Evolutionary conservation across 2,888 invertebrate genomes (phyloP).

Genomic region (Zelleria hepariella): DNA sequence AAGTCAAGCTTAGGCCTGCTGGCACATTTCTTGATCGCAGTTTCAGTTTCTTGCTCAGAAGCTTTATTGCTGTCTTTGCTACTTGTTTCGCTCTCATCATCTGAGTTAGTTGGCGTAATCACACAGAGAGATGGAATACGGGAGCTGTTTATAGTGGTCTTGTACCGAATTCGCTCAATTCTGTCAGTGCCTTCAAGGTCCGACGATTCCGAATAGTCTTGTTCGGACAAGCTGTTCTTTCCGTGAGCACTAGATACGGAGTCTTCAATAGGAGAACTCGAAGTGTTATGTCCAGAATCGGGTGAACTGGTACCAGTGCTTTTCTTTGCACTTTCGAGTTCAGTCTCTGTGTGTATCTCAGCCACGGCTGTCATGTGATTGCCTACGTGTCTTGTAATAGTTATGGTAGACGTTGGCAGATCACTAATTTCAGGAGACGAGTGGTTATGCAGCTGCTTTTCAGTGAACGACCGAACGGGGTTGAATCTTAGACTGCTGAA

Average conservation of each 20-base stretch:
- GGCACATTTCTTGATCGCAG: conserved; percentile 34
- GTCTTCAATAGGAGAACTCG: conserved; percentile 82
- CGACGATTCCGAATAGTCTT: conserved; percentile 89
- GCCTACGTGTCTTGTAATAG: conserved; percentile 54
- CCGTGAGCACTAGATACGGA: conserved; percentile 81
- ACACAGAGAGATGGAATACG: conserved; percentile 94
- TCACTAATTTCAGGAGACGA: conserved; percentile 52
- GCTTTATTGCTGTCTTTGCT: conserved; percentile 27
- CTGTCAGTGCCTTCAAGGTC: conserved; percentile 90
- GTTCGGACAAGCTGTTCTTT: conserved; percentile 79
- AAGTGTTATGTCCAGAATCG: conserved; percentile 86
- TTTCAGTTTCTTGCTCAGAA: conserved; percentile 14
- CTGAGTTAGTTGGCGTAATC: conserved; percentile 89
- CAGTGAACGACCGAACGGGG: conserved; percentile 39
- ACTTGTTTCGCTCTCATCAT: conserved; percentile 79
- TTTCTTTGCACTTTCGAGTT: conserved; percentile 61
- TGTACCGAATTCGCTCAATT: conserved; percentile 86
- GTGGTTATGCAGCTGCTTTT: conserved; percentile 46
- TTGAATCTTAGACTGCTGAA: conserved; percentile 54
- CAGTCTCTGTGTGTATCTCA: conserved; percentile 65
- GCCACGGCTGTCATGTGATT: conserved; percentile 71
- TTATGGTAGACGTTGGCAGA: conserved; percentile 41
- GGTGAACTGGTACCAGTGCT: conserved; percentile 81
- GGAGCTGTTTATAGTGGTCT: conserved; percentile 89
- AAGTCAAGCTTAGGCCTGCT: conserved; percentile 55